phyloP scores from a whole-genome alignment of 2,113 vertebrate genomes.

The Tauraco erythrolophus region DNA sequence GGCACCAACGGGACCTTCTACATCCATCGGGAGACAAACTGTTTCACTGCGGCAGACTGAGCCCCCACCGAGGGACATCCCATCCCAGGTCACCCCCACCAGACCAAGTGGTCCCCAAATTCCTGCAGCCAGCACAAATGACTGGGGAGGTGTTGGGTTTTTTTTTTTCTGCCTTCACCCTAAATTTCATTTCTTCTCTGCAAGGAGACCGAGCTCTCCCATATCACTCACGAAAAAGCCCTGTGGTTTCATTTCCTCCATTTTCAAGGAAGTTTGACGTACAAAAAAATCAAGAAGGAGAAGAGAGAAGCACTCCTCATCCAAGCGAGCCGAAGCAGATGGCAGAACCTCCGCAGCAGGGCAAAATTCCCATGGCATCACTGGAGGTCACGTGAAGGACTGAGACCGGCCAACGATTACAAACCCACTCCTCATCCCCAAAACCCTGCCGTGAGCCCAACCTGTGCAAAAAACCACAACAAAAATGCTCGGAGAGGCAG shows the following conservation, averaged over 20 bases:
- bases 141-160: neutral
- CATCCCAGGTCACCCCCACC: neutral
- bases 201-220: neutral
- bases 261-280: constrained; percentile 68
- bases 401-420: fast-evolving
- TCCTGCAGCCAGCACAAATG: neutral
- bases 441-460: neutral
- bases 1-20: neutral
- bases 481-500: neutral
- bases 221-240: neutral
- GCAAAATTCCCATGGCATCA: neutral
- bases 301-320: constrained; percentile 37
- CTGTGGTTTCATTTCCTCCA: constrained; percentile 77
- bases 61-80: neutral
- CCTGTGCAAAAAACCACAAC: neutral
- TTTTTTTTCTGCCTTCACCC: constrained; percentile 31
- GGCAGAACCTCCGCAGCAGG: neutral
- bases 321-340: neutral
- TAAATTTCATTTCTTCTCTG: constrained; percentile 61
- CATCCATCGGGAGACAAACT: fast-evolving
- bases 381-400: neutral
- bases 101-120: neutral
- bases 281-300: constrained; percentile 70
- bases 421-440: neutral
- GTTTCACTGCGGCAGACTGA: neutral